Conservation (phyloP, 2,113 vertebrate genomes). For the Peromyscus polionotus region DNA sequence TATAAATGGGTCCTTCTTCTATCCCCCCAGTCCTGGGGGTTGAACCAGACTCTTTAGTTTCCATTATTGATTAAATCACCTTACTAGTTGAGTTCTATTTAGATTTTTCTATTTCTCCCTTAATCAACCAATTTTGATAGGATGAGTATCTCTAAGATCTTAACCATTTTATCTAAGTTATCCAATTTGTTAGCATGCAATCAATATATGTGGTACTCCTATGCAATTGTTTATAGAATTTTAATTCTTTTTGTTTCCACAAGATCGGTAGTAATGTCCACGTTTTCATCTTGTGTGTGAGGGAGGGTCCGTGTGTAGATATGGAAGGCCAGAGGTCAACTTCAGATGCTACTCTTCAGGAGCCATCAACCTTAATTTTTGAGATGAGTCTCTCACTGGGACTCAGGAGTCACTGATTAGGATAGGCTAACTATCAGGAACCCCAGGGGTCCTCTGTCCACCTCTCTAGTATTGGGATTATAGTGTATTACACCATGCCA, state of each 20-base stretch:
- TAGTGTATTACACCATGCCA: background rate
- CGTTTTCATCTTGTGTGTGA: background rate
- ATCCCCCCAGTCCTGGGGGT: background rate
- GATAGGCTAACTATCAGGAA: background rate
- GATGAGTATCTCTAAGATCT: background rate
- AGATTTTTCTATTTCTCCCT: constrained; percentile 38
- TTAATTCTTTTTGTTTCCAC: background rate
- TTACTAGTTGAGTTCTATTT: constrained; percentile 41
- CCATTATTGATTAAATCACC: background rate
- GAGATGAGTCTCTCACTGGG: background rate
- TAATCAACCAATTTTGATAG: background rate
- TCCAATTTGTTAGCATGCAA: background rate
- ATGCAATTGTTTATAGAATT: constrained; percentile 1
- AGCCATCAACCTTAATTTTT: background rate
- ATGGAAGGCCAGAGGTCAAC: background rate
- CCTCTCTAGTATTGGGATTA: background rate
- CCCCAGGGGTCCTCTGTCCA: no score
- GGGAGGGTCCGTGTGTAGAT: background rate
- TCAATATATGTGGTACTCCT: background rate
- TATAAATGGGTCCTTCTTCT: background rate
- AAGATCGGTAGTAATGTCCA: background rate
- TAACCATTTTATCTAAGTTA: background rate
- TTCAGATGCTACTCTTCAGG: background rate
- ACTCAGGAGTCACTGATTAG: background rate
- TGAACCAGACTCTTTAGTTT: background rate